Evolutionary conservation across 1,140 invertebrate species (phyloP).

Genomic region (Lepidotrigona ventralis): DNA sequence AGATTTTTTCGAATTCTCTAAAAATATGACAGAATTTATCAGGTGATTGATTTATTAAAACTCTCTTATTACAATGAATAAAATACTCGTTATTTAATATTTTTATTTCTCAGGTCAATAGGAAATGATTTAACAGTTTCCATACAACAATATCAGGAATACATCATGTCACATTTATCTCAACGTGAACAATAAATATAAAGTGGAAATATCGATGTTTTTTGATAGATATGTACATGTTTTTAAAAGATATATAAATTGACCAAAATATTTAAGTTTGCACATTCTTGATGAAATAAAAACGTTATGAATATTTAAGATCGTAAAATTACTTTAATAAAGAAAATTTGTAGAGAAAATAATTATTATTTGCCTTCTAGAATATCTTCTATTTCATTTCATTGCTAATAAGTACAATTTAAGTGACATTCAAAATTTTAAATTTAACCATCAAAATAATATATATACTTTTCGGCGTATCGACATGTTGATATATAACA

Average conservation of each 20-base stretch:
- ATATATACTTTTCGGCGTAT: neutral
- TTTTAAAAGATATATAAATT: neutral
- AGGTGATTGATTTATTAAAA: conserved; percentile 19
- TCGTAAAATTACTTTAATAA: conserved; percentile 31
- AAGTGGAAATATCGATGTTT: neutral
- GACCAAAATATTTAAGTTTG: neutral
- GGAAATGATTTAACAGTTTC: conserved; percentile 16
- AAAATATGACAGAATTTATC: neutral
- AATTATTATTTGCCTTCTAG: neutral
- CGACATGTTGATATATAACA: too few relatives aligned
- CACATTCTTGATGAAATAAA: neutral
- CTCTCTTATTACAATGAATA: neutral
- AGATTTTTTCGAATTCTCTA: conserved; percentile 22
- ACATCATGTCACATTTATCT: conserved; percentile 35
- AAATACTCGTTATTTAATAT: neutral
- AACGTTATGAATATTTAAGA: neutral
- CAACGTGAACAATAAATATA: conserved; percentile 50
- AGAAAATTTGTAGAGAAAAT: neutral
- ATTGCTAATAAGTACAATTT: neutral
- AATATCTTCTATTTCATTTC: neutral
- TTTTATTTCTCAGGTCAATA: conserved; percentile 26
- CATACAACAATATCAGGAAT: conserved; percentile 74
- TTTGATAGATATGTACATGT: conserved; percentile 10
- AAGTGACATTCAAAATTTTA: neutral
- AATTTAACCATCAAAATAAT: neutral